Conservation (phyloP, 2,888 invertebrate species). For the Conomelus anceps region DNA sequence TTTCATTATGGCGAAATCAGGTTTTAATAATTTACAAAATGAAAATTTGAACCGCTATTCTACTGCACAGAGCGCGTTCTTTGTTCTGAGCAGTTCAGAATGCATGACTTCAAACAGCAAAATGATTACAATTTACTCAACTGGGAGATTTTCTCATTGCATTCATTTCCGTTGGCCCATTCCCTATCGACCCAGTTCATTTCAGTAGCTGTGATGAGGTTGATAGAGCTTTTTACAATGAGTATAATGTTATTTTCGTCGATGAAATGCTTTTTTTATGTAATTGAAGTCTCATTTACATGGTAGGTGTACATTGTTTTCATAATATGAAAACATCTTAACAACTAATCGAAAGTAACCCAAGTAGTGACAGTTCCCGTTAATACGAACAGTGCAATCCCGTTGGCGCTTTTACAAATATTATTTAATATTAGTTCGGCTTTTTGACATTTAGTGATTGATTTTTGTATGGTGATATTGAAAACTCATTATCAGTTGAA, state of each 20-base stretch:
- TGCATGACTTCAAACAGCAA: neutral
- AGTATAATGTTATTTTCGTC: neutral
- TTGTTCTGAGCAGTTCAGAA: neutral
- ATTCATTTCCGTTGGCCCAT: neutral
- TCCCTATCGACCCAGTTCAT: neutral
- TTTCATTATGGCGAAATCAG: neutral
- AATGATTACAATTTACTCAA: neutral
- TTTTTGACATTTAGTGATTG: no score
- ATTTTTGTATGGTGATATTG: no score
- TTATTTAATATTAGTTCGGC: no score
- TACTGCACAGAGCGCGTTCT: neutral
- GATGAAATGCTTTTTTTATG: neutral
- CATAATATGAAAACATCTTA: no score
- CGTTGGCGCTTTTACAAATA: no score
- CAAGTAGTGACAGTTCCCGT: no score
- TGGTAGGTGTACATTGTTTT: neutral
- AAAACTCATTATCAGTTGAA: no score
- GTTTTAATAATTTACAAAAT: neutral
- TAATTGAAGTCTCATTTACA: neutral
- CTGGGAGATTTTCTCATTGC: neutral
- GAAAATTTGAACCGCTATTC: neutral
- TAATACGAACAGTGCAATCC: no score
- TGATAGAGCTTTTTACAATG: neutral
- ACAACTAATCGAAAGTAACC: no score
- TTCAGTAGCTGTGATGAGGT: neutral